phyloP scores from a whole-genome alignment of 1,140 invertebrate species.

The Radopholus similis region DNA sequence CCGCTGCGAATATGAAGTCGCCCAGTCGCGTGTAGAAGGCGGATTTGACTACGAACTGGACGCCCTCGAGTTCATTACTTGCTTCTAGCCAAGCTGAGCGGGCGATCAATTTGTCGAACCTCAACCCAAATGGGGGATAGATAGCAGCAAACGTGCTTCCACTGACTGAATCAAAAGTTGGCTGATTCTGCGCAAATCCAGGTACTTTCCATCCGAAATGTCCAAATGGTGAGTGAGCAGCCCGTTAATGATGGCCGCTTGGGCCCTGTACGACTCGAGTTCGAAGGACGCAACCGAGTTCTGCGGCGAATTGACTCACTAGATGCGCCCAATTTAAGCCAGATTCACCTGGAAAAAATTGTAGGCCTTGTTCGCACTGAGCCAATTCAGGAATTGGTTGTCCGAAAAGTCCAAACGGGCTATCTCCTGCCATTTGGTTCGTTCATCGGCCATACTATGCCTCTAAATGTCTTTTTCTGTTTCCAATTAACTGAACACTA shows the following conservation, averaged over 20 bases:
- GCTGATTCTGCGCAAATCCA: not conserved
- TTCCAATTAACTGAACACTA: too few species aligned
- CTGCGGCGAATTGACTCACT: not conserved
- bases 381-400: constrained; percentile 1
- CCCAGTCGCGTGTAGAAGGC: not conserved
- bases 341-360: constrained; percentile 7
- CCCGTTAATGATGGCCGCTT: constrained; percentile 9
- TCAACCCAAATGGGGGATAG: not conserved
- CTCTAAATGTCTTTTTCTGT: not conserved
- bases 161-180: not conserved
- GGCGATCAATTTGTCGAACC: not conserved
- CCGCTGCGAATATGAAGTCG: not conserved
- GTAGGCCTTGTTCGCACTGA: constrained; percentile 5
- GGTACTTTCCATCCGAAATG: not conserved
- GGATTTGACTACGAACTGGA: not conserved
- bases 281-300: not conserved
- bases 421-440: not conserved
- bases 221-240: constrained; percentile 14
- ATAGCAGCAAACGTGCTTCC: not conserved
- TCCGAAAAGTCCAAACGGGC: constrained; percentile 1
- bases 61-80: not conserved
- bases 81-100: not conserved
- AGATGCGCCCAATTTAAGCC: not conserved
- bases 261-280: not conserved
- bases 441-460: too few species aligned